Evolutionary conservation across 2,888 invertebrate species (phyloP), one percentile per base, ranked within the genome.

Genomic region (Agriopis leucophaearia): DNA sequence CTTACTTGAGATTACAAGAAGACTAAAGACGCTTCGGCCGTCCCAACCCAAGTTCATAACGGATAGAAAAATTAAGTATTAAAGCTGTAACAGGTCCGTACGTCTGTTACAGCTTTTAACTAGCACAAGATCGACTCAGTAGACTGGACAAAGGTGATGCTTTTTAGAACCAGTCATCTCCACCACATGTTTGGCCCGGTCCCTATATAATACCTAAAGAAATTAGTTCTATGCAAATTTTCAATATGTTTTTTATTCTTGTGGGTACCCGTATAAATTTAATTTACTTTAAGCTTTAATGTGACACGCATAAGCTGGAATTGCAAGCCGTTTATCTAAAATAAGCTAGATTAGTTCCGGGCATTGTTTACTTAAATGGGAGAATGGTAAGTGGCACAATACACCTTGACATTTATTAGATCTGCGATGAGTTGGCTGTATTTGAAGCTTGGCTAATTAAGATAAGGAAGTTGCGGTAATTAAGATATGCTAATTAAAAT

Each of bases 331-430:
- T 13, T 42, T 15, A 36, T 15, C 15, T 57, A 57, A 57, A 57
- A 45, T 10, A 13, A 15, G 15, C 15, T 15, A 6, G 15, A 57
- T 57, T 57, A 10, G 57, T 57, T 57, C 57, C 57, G 45, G 10
- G 10, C 57, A 40, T 57, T 57, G 57, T 57, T 57, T 45, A 35
- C 1, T 15, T 45, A 18, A 40, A 42, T 56, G 45, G 40, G 44
- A 57, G 44, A 44, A 57, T 45, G 35, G 15, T 42, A 56, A 45
- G 13, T 56, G 8, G 8, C 15, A 42, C 9, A 2, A 10, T 8
- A 27, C 5, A 42, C 42, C 42, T 55, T 55, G 42, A 6, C 55
- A 55, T 54, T 54, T 38, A 3, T n/a, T 8, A 8, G 13, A 54
- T 52, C 38, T 13, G 42, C 13, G 27, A 44, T 55, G 55, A 55